Evolutionary conservation across 2,797 vertebrate genomes (phyloP).

Genomic region (Dryobates pubescens): DNA sequence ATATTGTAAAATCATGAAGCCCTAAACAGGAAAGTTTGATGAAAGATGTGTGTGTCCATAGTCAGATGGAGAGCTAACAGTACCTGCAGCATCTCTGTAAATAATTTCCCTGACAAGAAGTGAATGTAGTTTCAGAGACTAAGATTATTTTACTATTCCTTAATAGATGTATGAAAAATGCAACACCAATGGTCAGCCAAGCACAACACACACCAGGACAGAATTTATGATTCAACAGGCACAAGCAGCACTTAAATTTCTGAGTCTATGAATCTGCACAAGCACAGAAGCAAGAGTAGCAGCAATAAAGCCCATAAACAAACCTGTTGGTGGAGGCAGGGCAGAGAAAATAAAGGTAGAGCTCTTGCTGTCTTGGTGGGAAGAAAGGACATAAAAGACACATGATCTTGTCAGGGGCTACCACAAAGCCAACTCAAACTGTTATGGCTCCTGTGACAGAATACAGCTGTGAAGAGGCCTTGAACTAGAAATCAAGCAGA

Average conservation of each 20-base stretch:
- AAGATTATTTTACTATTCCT: neutral
- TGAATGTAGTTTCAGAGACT: neutral
- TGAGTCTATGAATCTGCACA: neutral
- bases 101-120: neutral
- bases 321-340: neutral
- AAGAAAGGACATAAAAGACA: neutral
- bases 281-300: neutral
- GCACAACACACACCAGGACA: neutral
- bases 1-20: neutral
- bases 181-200: neutral
- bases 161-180: neutral
- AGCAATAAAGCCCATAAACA: neutral
- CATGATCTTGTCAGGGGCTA: neutral
- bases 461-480: neutral
- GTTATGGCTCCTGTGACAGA: neutral
- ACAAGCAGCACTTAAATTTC: neutral
- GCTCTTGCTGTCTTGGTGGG: neutral
- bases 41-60: neutral
- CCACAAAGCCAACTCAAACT: neutral
- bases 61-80: neutral
- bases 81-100: neutral
- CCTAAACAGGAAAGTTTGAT: neutral
- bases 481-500: neutral
- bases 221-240: constrained; percentile 18
- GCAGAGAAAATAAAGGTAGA: neutral